Evolutionary conservation across 2,113 vertebrate genomes (phyloP), one percentile per base, ranked within the genome.

Genomic region (Narcine bancroftii): DNA sequence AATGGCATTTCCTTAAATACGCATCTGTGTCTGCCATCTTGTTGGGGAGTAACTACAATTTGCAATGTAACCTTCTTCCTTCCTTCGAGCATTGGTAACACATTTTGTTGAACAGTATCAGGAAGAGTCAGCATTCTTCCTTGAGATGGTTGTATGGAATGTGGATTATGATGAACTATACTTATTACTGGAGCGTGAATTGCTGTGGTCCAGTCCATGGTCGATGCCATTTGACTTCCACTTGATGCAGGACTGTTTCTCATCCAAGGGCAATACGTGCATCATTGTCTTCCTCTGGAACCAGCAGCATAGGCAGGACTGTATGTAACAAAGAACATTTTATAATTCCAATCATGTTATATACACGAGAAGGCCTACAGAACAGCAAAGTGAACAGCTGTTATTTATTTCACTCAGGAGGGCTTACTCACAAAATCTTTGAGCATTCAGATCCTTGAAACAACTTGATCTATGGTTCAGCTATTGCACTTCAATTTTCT

Each of bases 141-240:
- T 92, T 94, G 94, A 92, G 92, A 94, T 76, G 92, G 93, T 92
- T 93, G 93, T 47, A 69, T 94, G 94, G 94, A 93, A 94, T 92
- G 92, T 93, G 91, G 92, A 76, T 97, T 96, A 97, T 77, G 97
- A 96, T 72, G 97, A 97, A 66, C 96, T 97, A 94, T 97, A 98
- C 95, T 99, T 98, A 96, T 98, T 98, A 95, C 97, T 98, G 95
- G 96, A 95, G 60, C 96, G 97, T 94, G 97, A 97, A 95, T 97
- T 96, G 96, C 97, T 98, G 95, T 99, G 96, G 93, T 95, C 95
- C 15, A 94, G 95, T 95, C 95, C 96, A 2, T 96, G 97, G 94
- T 98, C 97, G 36, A 79, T 60, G 24, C 92, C 92, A 79, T 96
- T 97, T 93, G 95, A 96, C 96, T 96, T 98, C 95, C 97, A 98